Conservation (phyloP, 2,888 invertebrate species). For the Tetanocera ferruginea region DNA sequence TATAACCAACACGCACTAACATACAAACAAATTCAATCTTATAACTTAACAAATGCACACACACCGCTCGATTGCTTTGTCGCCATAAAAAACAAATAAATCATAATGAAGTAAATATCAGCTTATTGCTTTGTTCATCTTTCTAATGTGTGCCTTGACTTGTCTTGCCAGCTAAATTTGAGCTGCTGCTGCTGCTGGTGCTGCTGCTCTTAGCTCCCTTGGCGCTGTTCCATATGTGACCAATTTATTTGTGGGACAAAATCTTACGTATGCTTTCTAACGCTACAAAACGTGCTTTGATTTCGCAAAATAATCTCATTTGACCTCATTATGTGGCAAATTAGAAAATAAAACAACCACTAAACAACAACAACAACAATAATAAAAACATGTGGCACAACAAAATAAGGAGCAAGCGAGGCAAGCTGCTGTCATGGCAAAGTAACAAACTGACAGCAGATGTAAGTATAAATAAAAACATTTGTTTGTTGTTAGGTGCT, state of each 20-base stretch:
- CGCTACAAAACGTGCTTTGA: conserved; percentile 3
- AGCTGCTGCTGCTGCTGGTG: neutral
- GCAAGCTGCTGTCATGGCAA: no score
- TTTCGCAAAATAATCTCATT: conserved; percentile 1
- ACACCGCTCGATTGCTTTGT: neutral
- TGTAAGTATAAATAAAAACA: no score
- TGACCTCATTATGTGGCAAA: neutral
- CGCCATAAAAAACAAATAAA: neutral
- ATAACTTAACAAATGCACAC: neutral
- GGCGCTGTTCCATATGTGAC: neutral
- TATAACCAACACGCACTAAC: neutral
- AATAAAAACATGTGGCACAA: neutral
- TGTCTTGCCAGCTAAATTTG: neutral
- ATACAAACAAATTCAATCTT: neutral
- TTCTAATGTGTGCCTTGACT: neutral
- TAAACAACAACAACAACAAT: neutral
- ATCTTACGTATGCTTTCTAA: neutral
- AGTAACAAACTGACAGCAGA: no score
- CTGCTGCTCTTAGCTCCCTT: neutral
- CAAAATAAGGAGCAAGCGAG: no score
- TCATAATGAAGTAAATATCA: conserved; percentile 22
- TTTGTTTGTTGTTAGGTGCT: no score
- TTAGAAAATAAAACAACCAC: neutral
- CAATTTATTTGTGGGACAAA: no score
- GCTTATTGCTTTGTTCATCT: neutral